Base-by-base conservation (phyloP, 2,888 invertebrate species). In the Euplagia quadripunctaria region DNA sequence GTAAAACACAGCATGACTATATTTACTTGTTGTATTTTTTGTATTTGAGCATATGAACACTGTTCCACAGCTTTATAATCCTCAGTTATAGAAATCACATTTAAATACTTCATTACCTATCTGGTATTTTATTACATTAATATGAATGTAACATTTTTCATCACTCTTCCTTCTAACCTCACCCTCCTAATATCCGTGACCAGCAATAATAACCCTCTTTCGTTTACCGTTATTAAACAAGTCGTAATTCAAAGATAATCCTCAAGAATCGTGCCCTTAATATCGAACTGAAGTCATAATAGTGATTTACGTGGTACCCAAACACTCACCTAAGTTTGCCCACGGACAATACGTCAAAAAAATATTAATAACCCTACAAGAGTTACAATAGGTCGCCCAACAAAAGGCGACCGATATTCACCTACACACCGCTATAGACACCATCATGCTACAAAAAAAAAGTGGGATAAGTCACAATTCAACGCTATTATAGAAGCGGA, bases 341-440 rank as follows among this genome's bases (percentile, higher is more conserved):
- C 72, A 66, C 79, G 74, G 77, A 83, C 81, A 79, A 84, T 85
- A 85, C 83, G 84, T 85, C 82, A 86, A 78, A 86, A 88, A 86
- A 86, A 84, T 85, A 86, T 81, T 86, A 86, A 88, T 88, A 88
- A 85, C 81, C 81, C 76, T 76, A 77, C 81, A 83, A 75, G 69
- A 63, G 79, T 82, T 86, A 88, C 87, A 89, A 85, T 83, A 84
- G 79, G 76, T 67, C 66, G 55, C 64, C 76, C 77, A 85, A 89
- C 89, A 89, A 89, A 82, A 82, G 89, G 77, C 83, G 85, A 79
- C 89, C 88, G 88, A 84, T 85, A 88, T 89, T 82, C 75, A 73
- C 75, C 76, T 61, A 72, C 69, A 76, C 61, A 71, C 71, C 64
- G 55, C 64, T 73, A 70, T 73, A 61, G 75, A 1, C 20, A 51